Conservation (phyloP, 2,797 vertebrate species). For the Acrossocheilus fasciatus region DNA sequence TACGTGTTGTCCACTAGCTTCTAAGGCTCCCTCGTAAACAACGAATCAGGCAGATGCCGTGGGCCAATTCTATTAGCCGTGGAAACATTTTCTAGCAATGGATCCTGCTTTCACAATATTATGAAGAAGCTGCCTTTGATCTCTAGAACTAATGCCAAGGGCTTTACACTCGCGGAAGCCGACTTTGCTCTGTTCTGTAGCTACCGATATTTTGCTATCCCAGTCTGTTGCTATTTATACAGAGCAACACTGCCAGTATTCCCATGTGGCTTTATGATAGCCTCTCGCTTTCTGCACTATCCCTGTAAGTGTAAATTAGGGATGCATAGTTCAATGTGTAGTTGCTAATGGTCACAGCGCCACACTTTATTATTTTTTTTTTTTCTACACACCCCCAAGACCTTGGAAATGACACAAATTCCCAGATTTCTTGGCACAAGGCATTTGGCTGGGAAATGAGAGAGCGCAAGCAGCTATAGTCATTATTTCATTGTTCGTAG, state of each 20-base stretch:
- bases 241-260: constrained; percentile 14
- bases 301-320: constrained; percentile 23
- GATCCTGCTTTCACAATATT: constrained; percentile 45
- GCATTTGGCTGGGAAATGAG: constrained; percentile 6
- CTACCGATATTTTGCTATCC: neutral
- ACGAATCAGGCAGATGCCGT: constrained; percentile 35
- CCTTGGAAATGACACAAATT: constrained; percentile 63
- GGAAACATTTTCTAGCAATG: constrained; percentile 42
- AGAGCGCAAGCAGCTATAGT: constrained; percentile 64
- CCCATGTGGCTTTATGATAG: constrained; percentile 13
- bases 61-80: constrained; percentile 55
- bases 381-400: constrained; percentile 53
- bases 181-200: constrained; percentile 37
- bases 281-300: constrained; percentile 11
- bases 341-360: neutral
- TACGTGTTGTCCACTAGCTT: constrained; percentile 38
- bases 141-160: constrained; percentile 42
- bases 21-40: constrained; percentile 49
- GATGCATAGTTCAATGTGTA: constrained; percentile 37
- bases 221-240: constrained; percentile 34
- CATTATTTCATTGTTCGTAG: constrained; percentile 77
- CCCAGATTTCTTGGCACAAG: constrained; percentile 57
- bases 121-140: constrained; percentile 49
- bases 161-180: constrained; percentile 4
- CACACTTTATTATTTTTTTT: constrained; percentile 55